Evolutionary conservation across 2,797 vertebrate species (phyloP).

Genomic region (Hemibagrus guttatus): DNA sequence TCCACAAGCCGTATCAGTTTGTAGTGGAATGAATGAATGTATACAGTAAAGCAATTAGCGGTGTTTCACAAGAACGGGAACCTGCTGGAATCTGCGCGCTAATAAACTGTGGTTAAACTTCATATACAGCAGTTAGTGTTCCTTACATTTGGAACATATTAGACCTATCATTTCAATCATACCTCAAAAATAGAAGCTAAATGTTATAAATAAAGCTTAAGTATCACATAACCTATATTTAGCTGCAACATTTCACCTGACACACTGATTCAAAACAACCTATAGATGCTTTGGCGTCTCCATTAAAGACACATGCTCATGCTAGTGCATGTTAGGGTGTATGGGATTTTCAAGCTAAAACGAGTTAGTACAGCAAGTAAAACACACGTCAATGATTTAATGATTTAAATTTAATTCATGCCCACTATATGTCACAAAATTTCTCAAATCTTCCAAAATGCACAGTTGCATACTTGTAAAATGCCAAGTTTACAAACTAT

Average conservation of each 20-base stretch:
- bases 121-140: neutral
- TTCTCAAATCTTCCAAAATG: neutral
- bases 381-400: neutral
- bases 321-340: neutral
- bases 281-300: neutral
- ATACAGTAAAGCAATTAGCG: conserved; percentile 10
- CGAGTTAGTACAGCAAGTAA: neutral
- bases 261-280: neutral
- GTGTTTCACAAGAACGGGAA: neutral
- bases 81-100: neutral
- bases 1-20: neutral
- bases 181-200: neutral
- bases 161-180: neutral
- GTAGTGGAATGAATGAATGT: neutral
- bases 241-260: neutral
- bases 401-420: neutral
- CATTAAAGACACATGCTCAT: neutral
- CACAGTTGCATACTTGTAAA: no score
- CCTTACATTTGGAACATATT: neutral
- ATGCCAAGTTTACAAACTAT: no score
- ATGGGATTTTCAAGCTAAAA: neutral
- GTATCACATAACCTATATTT: neutral
- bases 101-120: neutral
- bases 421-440: neutral
- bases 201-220: neutral